Evolutionary conservation across 2,113 vertebrate species (phyloP).

Genomic region (Microcebus jonahi): DNA sequence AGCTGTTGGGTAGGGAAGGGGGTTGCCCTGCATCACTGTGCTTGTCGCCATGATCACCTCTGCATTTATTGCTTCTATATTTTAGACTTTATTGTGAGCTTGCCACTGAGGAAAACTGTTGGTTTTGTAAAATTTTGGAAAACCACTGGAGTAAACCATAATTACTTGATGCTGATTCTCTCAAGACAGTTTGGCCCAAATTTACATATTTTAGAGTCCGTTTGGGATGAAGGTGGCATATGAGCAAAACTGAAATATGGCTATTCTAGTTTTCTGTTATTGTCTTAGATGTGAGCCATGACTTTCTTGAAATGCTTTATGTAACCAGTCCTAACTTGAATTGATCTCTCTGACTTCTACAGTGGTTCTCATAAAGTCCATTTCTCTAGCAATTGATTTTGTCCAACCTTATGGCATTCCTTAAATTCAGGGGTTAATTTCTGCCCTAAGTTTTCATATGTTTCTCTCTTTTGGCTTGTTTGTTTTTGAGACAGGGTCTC

Average conservation of each 20-base stretch:
- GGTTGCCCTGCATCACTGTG: not conserved
- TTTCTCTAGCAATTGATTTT: not conserved
- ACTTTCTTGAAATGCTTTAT: not conserved
- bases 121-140: slow-evolving; percentile 20
- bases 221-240: not conserved
- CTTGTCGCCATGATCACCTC: not conserved
- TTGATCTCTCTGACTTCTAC: not conserved
- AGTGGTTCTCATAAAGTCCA: not conserved
- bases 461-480: too few species aligned
- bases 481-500: too few species aligned
- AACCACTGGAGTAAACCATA: not conserved
- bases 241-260: not conserved
- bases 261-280: not conserved
- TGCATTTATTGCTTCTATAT: not conserved
- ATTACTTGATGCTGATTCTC: not conserved
- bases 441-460: not conserved
- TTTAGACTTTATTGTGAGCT: not conserved
- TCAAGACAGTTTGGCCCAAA: not conserved
- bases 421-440: slow-evolving; percentile 3
- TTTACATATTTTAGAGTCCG: not conserved
- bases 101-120: not conserved
- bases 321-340: not conserved
- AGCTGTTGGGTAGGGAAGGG: not conserved
- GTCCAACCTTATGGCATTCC: not conserved
- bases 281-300: not conserved